Percentiles rank a stretch among this genome's conserved stretches.
phyloP scores from a whole-genome alignment of 2,113 vertebrate genomes.

The Corythaeola cristata region DNA sequence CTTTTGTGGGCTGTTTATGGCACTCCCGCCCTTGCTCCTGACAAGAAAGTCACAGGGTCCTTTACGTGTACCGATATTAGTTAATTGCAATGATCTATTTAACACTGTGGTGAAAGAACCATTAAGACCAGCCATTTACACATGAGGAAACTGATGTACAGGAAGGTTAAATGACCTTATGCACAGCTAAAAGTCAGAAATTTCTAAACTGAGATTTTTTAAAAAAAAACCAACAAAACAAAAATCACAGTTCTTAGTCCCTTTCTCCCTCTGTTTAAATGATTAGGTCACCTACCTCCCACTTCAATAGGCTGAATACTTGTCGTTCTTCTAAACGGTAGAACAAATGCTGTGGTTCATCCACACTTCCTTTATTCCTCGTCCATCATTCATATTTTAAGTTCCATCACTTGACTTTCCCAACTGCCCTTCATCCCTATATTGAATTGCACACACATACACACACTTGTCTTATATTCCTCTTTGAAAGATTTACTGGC shows the following conservation, averaged over 20 bases:
- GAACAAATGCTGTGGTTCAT: slow-evolving; percentile 28
- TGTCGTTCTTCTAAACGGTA: slow-evolving; percentile 10
- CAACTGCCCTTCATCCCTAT: slow-evolving; percentile 53
- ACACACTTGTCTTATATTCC: slow-evolving; percentile 29
- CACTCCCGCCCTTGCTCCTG: neutral
- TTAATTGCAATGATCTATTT: neutral
- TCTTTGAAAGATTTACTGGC: slow-evolving; percentile 43
- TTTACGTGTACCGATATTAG: rapidly evolving
- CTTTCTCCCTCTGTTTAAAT: neutral
- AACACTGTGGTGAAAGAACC: neutral
- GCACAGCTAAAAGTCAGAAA: neutral
- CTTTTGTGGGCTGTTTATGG: neutral
- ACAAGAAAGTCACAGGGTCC: neutral
- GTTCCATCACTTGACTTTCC: slow-evolving; percentile 70
- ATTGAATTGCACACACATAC: slow-evolving; percentile 50
- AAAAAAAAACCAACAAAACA: neutral
- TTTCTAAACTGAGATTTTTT: neutral
- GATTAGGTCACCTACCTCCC: neutral
- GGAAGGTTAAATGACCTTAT: neutral
- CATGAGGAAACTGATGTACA: neutral
- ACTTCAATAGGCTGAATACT: neutral
- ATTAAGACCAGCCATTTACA: neutral
- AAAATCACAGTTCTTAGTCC: neutral
- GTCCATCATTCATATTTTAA: slow-evolving; percentile 76
- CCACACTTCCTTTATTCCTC: slow-evolving; percentile 40